A percentile compares a stretch with the other conserved stretches of the same genome.
phyloP scores from a whole-genome alignment of 2,888 invertebrate species.

The Dioctria rufipes region DNA sequence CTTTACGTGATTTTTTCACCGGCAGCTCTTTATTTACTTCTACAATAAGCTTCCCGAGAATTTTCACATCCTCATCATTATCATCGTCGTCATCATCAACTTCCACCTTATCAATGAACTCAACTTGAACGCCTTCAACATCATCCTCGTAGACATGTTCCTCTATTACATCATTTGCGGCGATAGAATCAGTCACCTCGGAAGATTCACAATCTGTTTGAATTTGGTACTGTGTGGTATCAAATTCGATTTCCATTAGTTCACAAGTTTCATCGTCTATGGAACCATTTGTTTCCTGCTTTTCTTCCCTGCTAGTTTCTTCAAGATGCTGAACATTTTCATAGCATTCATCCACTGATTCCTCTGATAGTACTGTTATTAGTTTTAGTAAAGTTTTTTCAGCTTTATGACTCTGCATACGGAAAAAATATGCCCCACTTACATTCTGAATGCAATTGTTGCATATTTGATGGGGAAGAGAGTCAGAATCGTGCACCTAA shows the following conservation, averaged over 20 bases:
- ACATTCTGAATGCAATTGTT: slow-evolving; percentile 55
- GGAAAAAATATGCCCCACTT: slow-evolving; percentile 55
- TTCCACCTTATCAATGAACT: slow-evolving; percentile 7
- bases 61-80: not conserved
- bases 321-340: slow-evolving; percentile 29
- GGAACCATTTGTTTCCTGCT: not conserved
- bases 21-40: not conserved
- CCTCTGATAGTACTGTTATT: not conserved
- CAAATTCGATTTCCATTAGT: slow-evolving; percentile 53
- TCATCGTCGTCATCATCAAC: not conserved
- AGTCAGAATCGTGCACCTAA: slow-evolving; percentile 47
- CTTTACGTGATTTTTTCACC: not conserved
- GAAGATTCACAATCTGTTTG: not conserved
- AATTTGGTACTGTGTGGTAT: slow-evolving; percentile 33
- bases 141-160: not conserved
- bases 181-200: not conserved
- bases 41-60: not conserved
- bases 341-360: not conserved
- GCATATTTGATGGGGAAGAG: slow-evolving; percentile 54
- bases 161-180: not conserved
- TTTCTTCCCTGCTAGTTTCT: not conserved
- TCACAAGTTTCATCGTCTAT: slow-evolving; percentile 5
- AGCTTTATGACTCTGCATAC: slow-evolving; percentile 54
- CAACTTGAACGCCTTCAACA: not conserved
- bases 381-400: slow-evolving; percentile 48